Evolutionary conservation across 2,888 invertebrate species (phyloP), one percentile per base, ranked within the genome.

Genomic region (Strigamia crassipes): DNA sequence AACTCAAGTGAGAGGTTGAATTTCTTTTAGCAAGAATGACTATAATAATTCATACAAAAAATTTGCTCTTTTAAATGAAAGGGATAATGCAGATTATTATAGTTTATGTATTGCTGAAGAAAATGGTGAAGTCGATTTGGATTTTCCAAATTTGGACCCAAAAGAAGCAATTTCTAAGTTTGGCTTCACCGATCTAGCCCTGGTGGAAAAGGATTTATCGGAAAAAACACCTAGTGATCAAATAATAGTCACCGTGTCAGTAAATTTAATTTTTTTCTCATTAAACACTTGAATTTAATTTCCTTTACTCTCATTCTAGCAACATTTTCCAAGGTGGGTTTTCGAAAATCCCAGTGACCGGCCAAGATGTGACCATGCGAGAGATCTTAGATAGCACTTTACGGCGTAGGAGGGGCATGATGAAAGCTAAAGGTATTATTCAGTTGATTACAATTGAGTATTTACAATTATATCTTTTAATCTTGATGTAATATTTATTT

Each of bases 101-200:
- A 95, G 95, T 73, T 90, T 98, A 82, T 96, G 94, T 87, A 96
- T 98, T 87, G 96, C 96, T 34, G 98, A 98, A 89, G 97, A 98
- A 86, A 96, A 97, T 87, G 98, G 97, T 0, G 97, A 97, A 89
- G 94, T 96, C 2, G 96, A 96, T 88, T 91, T 92, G 89, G 97
- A 96, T 85, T 97, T 99, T 87, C 97, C 97, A 0, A 94, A 94
- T 85, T 90, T 99, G 13, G 96, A 97, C 87, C 91, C 93, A 15
- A 91, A 92, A 83, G 97, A 98, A 88, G 93, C 93, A 0, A 94
- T 97, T 85, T 93, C 94, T 0, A 97, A 97, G 88, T 98, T 97
- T 88, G 96, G 96, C 38, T 97, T 98, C 87, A 92, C 92, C 13
- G 94, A 94, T 85, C 90, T 98, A 15, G 97, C 97, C 6, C 90